These are phyloP conservation scores for Mesoclemmys tuberculata DNA, from an alignment of 2,113 vertebrate genomes.

Conservation along the genomic window DNA sequence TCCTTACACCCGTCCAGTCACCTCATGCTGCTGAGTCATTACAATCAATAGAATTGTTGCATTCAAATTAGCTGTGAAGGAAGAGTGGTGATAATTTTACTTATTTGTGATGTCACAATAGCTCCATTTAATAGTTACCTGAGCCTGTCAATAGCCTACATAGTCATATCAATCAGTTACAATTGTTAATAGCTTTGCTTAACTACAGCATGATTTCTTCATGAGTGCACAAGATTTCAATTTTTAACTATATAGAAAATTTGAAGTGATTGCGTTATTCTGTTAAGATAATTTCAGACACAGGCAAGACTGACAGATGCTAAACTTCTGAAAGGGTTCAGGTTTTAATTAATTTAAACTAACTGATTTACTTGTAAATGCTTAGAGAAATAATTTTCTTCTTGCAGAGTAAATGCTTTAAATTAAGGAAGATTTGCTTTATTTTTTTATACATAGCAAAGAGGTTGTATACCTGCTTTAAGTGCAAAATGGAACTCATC, in stretches of 20 bases:
- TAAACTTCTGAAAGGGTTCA: background rate
- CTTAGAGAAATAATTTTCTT: background rate
- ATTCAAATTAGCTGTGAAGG: background rate
- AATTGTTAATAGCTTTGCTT: background rate
- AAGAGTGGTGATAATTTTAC: background rate
- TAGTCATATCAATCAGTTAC: background rate
- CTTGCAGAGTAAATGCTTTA: background rate
- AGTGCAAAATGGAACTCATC: background rate
- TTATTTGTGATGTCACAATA: background rate
- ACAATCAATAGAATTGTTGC: background rate
- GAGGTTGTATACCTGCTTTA: fast-evolving
- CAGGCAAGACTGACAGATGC: background rate
- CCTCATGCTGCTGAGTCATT: background rate
- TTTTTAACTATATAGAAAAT: background rate
- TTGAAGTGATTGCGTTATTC: background rate
- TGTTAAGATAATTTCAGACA: background rate
- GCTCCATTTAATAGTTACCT: background rate
- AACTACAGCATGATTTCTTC: background rate
- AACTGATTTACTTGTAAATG: background rate
- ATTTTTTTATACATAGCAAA: background rate
- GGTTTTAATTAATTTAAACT: background rate
- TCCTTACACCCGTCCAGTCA: background rate
- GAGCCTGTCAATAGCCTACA: background rate
- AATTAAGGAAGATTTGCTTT: background rate
- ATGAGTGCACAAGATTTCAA: background rate